Evolutionary conservation across 2,888 invertebrate genomes (phyloP).

Genomic region (Drosophila robusta): DNA sequence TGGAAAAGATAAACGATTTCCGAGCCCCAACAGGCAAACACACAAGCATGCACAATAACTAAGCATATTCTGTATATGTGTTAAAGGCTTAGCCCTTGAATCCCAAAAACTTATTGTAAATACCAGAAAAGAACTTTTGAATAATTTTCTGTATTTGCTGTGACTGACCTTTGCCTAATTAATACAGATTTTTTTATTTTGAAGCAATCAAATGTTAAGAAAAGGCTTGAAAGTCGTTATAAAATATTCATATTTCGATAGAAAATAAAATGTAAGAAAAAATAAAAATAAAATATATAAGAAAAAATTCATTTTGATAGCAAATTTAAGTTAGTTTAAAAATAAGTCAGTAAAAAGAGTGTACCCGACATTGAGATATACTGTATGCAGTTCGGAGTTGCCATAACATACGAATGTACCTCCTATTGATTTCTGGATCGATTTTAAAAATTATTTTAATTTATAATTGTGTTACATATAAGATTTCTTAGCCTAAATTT

Average conservation of each 20-base stretch:
- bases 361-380: too few relatives aligned
- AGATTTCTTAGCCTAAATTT: too few relatives aligned
- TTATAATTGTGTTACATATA: too few relatives aligned
- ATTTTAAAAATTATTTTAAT: too few relatives aligned
- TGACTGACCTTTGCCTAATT: background rate
- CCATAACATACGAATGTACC: too few relatives aligned
- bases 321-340: too few relatives aligned
- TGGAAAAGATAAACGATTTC: slow-evolving; percentile 62
- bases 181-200: background rate
- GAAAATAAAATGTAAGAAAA: background rate
- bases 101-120: background rate
- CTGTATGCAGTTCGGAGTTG: too few relatives aligned
- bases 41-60: background rate
- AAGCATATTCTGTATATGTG: background rate
- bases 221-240: background rate
- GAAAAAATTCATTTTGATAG: too few relatives aligned
- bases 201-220: background rate
- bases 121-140: background rate
- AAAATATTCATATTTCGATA: background rate
- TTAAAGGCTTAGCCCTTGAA: background rate
- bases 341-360: too few relatives aligned
- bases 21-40: slow-evolving; percentile 18
- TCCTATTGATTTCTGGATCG: too few relatives aligned
- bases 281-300: too few relatives aligned
- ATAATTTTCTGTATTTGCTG: background rate